Conservation (phyloP, 2,888 invertebrate species). For the Lacanobia oleracea region DNA sequence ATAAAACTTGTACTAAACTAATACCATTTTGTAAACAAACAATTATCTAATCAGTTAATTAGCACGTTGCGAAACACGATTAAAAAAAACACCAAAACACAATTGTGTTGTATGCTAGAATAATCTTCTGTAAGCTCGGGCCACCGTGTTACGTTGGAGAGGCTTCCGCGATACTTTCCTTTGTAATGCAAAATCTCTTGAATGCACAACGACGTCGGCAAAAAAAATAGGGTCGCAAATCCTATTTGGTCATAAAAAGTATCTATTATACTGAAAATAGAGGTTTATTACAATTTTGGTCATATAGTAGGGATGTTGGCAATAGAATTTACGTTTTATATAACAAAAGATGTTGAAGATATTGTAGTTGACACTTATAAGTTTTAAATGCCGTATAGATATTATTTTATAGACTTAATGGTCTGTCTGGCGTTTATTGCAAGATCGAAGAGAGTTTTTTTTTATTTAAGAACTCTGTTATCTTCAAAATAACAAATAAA, state of each 20-base stretch:
- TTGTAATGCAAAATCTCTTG: slow-evolving; percentile 47
- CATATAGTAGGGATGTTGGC: not conserved
- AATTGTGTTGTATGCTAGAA: slow-evolving; percentile 11
- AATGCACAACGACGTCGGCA: slow-evolving; percentile 22
- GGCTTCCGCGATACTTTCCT: slow-evolving; percentile 32
- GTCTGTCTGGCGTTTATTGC: slow-evolving; percentile 20
- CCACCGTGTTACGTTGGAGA: slow-evolving; percentile 18
- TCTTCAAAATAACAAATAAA: too few species aligned
- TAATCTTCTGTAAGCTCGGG: slow-evolving; percentile 20
- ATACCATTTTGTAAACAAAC: slow-evolving; percentile 51
- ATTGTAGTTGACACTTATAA: slow-evolving; percentile 11
- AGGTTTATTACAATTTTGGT: slow-evolving; percentile 14
- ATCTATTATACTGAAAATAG: slow-evolving; percentile 9
- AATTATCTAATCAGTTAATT: slow-evolving; percentile 55
- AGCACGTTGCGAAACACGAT: slow-evolving; percentile 31
- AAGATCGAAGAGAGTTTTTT: too few species aligned
- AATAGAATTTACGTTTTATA: slow-evolving; percentile 9
- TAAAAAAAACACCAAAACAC: slow-evolving; percentile 44
- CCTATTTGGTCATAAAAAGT: slow-evolving; percentile 21
- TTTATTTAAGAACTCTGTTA: not conserved
- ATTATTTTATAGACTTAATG: not conserved
- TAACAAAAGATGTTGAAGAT: not conserved
- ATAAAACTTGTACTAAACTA: slow-evolving; percentile 9
- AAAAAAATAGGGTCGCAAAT: slow-evolving; percentile 36
- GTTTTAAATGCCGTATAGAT: slow-evolving; percentile 14